Evolutionary conservation across 2,888 invertebrate genomes (phyloP).

Genomic region (Athalia circularis): DNA sequence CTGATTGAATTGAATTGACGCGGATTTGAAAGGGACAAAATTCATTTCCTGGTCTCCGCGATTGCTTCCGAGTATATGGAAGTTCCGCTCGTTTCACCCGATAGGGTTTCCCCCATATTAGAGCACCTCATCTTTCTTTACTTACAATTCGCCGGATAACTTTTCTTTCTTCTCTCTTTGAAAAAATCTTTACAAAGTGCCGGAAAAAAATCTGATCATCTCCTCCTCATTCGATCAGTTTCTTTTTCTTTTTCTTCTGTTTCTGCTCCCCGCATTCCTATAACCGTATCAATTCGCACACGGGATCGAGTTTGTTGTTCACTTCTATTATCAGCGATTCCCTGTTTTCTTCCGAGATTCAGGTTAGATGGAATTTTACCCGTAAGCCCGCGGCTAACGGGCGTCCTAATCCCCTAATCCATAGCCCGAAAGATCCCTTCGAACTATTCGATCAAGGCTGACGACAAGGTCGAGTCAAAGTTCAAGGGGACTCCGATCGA

Average conservation of each 20-base stretch:
- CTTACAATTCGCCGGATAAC: neutral
- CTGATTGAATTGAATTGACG: slow-evolving; percentile 21
- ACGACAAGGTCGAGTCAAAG: neutral
- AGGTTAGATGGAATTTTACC: no score
- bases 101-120: slow-evolving; percentile 1
- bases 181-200: no score
- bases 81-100: neutral
- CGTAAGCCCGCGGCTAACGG: no score
- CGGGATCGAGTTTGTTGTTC: no score
- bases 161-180: no score
- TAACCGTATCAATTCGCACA: no score
- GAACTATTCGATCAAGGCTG: neutral
- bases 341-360: no score
- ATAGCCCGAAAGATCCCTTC: neutral
- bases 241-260: no score
- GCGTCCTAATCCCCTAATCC: neutral
- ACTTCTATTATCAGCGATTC: no score
- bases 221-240: no score
- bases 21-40: slow-evolving; percentile 18
- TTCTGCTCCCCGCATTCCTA: no score
- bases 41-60: slow-evolving; percentile 26
- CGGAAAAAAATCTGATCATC: no score
- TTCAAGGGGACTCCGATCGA: neutral
- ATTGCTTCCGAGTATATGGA: slow-evolving; percentile 33
- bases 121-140: neutral